Percentiles rank a stretch among this genome's conserved stretches.
Conservation (phyloP, 2,888 invertebrate genomes). For the Timema cristinae region DNA sequence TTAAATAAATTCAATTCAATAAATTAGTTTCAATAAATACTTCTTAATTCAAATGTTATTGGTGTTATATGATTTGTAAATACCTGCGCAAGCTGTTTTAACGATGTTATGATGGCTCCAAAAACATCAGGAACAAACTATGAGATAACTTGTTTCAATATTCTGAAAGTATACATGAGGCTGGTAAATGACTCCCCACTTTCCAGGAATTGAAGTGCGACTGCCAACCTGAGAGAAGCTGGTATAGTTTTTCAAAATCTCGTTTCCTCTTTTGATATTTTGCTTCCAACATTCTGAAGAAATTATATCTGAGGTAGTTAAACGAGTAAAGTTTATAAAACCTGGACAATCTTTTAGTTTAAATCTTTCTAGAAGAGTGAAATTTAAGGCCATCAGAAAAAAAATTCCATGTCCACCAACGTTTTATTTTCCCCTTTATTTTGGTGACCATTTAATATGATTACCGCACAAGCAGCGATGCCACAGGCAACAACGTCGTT, state of each 20-base stretch:
- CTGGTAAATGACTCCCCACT: constrained; percentile 15
- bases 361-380: background rate
- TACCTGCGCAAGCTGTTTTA: constrained; percentile 12
- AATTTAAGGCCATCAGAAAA: background rate
- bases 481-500: too few relatives aligned
- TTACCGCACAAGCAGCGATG: too few relatives aligned
- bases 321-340: background rate
- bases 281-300: constrained; percentile 4
- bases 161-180: constrained; percentile 11
- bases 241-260: constrained; percentile 14
- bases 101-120: constrained; percentile 4
- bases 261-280: constrained; percentile 1
- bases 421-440: background rate
- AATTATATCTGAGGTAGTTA: background rate
- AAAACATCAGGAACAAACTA: background rate
- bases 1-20: too few relatives aligned
- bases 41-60: too few relatives aligned
- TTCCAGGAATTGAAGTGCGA: constrained; percentile 22
- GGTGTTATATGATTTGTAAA: constrained; percentile 8
- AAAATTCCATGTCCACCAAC: constrained; percentile 5
- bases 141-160: constrained; percentile 12
- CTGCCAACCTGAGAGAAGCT: constrained; percentile 11
- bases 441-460: too few relatives aligned
- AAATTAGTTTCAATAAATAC: too few relatives aligned
- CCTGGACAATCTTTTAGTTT: background rate